Conservation (phyloP, 1,140 invertebrate species). For the Cryptotermes secundus region DNA sequence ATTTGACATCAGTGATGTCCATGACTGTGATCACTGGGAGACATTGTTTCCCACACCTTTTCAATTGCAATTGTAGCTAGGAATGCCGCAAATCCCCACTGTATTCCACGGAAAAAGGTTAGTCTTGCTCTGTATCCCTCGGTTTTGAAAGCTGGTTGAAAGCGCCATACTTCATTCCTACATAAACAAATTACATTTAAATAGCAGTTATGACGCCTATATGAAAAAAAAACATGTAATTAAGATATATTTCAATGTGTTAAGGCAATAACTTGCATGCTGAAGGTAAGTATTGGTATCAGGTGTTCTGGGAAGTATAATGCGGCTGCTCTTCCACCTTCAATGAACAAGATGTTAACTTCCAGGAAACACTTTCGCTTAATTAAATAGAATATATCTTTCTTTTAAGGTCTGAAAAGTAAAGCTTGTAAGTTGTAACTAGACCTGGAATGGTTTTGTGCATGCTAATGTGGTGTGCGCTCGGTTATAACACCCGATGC, state of each 20-base stretch:
- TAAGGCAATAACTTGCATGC: not conserved
- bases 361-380: too few species aligned
- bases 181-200: slow-evolving; percentile 37
- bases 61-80: slow-evolving; percentile 62
- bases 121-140: slow-evolving; percentile 42
- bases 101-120: slow-evolving; percentile 59
- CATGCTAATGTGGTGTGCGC: too few species aligned
- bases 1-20: slow-evolving; percentile 31
- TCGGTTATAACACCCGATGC: too few species aligned
- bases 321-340: too few species aligned
- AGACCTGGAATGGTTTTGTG: too few species aligned
- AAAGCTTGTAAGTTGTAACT: too few species aligned
- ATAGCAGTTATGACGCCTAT: not conserved
- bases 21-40: slow-evolving; percentile 52
- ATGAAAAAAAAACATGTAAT: not conserved
- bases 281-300: too few species aligned
- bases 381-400: too few species aligned
- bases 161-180: slow-evolving; percentile 81
- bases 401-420: too few species aligned
- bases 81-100: slow-evolving; percentile 61
- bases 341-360: too few species aligned
- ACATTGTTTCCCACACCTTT: slow-evolving; percentile 43
- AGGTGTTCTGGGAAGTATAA: too few species aligned
- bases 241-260: not conserved
- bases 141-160: slow-evolving; percentile 49